These are phyloP conservation scores for Xanthia togata DNA, from an alignment of 2,888 invertebrate species.

Conservation along the genomic window DNA sequence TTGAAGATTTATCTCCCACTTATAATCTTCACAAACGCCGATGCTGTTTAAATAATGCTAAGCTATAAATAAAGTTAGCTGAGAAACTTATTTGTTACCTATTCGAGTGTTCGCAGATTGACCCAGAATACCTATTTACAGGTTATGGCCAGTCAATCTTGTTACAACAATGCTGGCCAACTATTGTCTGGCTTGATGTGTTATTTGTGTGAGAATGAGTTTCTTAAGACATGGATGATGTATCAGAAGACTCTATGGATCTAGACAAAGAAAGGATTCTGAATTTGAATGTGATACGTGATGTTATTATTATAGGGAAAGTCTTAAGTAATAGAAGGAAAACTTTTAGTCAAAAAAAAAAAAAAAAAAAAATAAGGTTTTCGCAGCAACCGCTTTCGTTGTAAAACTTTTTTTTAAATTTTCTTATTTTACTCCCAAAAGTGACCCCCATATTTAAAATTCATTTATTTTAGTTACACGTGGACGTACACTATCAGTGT, in stretches of 20 bases:
- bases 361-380: no score
- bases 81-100: constrained; percentile 39
- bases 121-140: constrained; percentile 48
- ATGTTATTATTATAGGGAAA: neutral
- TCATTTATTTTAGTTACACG: no score
- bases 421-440: no score
- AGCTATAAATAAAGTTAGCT: constrained; percentile 68
- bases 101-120: constrained; percentile 52
- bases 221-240: neutral
- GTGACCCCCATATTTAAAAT: no score
- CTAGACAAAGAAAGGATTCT: neutral
- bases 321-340: neutral
- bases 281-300: neutral
- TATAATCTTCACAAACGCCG: constrained; percentile 42
- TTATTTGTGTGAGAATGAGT: constrained; percentile 20
- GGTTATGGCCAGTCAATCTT: constrained; percentile 42
- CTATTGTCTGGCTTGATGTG: constrained; percentile 27
- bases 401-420: no score
- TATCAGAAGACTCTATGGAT: neutral
- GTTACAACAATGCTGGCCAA: constrained; percentile 32
- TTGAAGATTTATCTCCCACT: constrained; percentile 61
- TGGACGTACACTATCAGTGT: no score
- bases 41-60: constrained; percentile 65
- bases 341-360: no score
- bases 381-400: no score